phyloP scores from a whole-genome alignment of 2,113 vertebrate genomes.

The Perognathus longimembris region DNA sequence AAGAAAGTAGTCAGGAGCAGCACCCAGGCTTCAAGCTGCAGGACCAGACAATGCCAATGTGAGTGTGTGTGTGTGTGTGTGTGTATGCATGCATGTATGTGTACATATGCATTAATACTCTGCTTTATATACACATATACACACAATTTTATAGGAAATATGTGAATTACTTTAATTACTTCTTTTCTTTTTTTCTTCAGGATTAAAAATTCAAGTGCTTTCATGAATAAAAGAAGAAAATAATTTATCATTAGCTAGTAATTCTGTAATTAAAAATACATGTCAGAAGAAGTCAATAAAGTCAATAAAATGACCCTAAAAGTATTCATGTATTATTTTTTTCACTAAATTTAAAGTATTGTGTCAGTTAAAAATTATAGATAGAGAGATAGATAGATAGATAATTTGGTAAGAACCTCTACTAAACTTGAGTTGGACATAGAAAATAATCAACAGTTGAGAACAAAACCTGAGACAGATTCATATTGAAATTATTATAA shows the following conservation, averaged over 20 bases:
- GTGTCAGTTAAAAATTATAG: slow-evolving; percentile 24
- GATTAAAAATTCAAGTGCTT: slow-evolving; percentile 83
- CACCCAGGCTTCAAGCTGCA: no score
- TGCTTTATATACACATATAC: no score
- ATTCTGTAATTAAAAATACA: slow-evolving; percentile 77
- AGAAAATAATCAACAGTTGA: no score
- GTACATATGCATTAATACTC: no score
- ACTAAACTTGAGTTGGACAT: background rate
- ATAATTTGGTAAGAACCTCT: background rate
- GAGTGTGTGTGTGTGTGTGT: no score
- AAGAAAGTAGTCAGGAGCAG: no score
- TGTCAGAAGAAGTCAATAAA: slow-evolving; percentile 81
- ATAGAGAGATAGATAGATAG: background rate
- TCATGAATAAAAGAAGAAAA: slow-evolving; percentile 79
- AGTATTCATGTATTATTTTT: slow-evolving; percentile 55
- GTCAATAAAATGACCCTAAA: slow-evolving; percentile 58
- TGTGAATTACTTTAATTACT: slow-evolving; percentile 77
- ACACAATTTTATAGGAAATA: background rate
- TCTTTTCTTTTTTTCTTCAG: slow-evolving; percentile 76
- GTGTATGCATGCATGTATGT: no score
- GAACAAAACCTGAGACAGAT: no score
- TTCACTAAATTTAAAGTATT: slow-evolving; percentile 64
- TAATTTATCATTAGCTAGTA: slow-evolving; percentile 72
- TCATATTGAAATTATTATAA: no score
- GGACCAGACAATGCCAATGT: no score